phyloP scores from a whole-genome alignment of 2,113 vertebrate species.

The Scortum barcoo region DNA sequence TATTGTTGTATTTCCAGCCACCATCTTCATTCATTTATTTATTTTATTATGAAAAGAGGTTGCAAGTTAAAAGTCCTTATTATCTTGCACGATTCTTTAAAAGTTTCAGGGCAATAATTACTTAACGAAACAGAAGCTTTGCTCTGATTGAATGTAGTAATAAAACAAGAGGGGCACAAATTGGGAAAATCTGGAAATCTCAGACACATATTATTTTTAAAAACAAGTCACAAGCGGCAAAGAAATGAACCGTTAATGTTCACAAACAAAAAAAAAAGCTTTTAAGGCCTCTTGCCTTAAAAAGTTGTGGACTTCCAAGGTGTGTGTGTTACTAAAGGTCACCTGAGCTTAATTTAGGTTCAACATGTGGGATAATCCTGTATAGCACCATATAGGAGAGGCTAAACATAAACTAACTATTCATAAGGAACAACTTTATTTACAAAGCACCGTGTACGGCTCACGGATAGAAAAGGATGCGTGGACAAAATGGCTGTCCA shows the following conservation, averaged over 20 bases:
- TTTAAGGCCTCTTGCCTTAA: not conserved
- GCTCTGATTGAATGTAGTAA: too few species aligned
- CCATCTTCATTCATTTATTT: too few species aligned
- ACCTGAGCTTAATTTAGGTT: slow-evolving; percentile 55
- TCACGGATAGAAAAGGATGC: slow-evolving; percentile 26
- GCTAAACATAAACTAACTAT: slow-evolving; percentile 45
- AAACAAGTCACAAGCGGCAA: slow-evolving; percentile 8
- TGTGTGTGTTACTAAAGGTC: slow-evolving; percentile 24
- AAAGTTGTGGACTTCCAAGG: not conserved
- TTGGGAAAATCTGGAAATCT: not conserved
- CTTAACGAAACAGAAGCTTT: too few species aligned
- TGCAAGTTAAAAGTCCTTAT: too few species aligned
- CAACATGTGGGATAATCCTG: slow-evolving; percentile 37
- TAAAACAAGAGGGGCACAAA: too few species aligned
- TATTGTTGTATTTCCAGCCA: too few species aligned
- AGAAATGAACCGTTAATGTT: not conserved
- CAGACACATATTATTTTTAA: not conserved
- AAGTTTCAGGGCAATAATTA: too few species aligned
- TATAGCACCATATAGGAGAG: slow-evolving; percentile 61
- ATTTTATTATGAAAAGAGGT: too few species aligned
- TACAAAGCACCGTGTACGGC: slow-evolving; percentile 60
- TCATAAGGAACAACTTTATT: slow-evolving; percentile 55
- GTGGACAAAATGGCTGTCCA: slow-evolving; percentile 56
- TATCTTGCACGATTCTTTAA: too few species aligned
- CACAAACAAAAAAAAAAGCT: slow-evolving; percentile 1